Evolutionary conservation across 2,113 vertebrate species (phyloP), one percentile per base, ranked within the genome.

Genomic region (Dicerorhinus sumatrensis): DNA sequence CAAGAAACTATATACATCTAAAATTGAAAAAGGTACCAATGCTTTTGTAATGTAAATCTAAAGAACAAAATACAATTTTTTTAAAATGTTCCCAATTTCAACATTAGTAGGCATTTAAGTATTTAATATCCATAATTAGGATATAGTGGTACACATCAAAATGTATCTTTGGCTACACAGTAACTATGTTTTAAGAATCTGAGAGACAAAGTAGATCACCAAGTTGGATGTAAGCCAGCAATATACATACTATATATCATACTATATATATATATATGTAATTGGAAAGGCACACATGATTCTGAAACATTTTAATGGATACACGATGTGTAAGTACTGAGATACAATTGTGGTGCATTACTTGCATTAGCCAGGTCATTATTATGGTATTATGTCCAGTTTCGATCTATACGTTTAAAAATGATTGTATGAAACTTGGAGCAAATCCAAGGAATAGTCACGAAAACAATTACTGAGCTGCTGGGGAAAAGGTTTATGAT

Each of bases 51-150:
- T 27, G 8, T n/a, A 42, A 76, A n/a, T 96, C 27, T 56, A 63
- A 96, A 88, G 76, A 93, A n/a, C 76, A 91, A 97, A 91, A 83
- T 33, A 58, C 8, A 33, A n/a, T 85, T 93, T 94, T 94, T 80
- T 92, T 97, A 73, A 96, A 92, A 67, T 73, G 83, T 51, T 75
- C n/a, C 62, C 58, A 46, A 82, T 69, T 83, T 96, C 69, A 80
- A 84, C 60, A 80, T 92, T 51, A 63, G 14, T 73, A 88, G 89
- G 33, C 46, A 95, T 67, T 93, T 67, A 56, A 96, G 36, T 93
- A 89, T 58, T 83, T 97, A 89, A 72, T 60, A 91, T 83, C 27
- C 9, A 27, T 85, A 42, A 93, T 85, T 84, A 97, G 77, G 48
- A 77, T 77, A 75, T 20, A 91, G 31, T 81, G 25, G 18, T 76